phyloP scores from a whole-genome alignment of 1,140 invertebrate genomes.

The Armadillidium nasatum region DNA sequence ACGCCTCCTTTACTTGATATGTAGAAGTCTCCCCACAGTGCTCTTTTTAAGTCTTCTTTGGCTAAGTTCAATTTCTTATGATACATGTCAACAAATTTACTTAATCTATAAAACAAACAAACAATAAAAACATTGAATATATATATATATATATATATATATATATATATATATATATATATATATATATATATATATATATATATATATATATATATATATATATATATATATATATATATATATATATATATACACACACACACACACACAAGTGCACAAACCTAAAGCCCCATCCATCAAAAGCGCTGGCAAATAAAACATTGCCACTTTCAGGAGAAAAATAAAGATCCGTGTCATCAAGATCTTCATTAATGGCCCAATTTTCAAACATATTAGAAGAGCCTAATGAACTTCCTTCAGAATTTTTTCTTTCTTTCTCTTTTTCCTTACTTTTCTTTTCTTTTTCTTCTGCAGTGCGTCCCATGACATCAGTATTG shows the following conservation, averaged over 20 bases:
- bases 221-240: no score
- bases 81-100: slow-evolving; percentile 81
- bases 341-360: slow-evolving; percentile 87
- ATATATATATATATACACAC: neutral
- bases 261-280: no score
- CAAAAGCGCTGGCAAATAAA: slow-evolving; percentile 89
- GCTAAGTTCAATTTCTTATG: slow-evolving; percentile 42
- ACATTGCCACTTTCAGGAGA: slow-evolving; percentile 90
- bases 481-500: slow-evolving; percentile 56
- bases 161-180: slow-evolving; percentile 13
- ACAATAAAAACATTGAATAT: neutral
- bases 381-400: slow-evolving; percentile 60
- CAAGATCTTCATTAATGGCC: slow-evolving; percentile 75
- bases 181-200: no score
- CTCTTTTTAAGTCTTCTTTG: slow-evolving; percentile 60
- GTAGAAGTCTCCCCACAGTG: slow-evolving; percentile 95
- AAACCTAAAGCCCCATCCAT: slow-evolving; percentile 90
- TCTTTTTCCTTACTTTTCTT: slow-evolving; percentile 46
- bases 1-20: slow-evolving; percentile 71
- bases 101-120: slow-evolving; percentile 52
- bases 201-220: no score
- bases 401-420: slow-evolving; percentile 45
- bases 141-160: no score
- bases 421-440: slow-evolving; percentile 18
- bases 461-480: slow-evolving; percentile 48